Base-by-base conservation (phyloP, 2,113 vertebrate species). In the Aptenodytes forsteri region DNA sequence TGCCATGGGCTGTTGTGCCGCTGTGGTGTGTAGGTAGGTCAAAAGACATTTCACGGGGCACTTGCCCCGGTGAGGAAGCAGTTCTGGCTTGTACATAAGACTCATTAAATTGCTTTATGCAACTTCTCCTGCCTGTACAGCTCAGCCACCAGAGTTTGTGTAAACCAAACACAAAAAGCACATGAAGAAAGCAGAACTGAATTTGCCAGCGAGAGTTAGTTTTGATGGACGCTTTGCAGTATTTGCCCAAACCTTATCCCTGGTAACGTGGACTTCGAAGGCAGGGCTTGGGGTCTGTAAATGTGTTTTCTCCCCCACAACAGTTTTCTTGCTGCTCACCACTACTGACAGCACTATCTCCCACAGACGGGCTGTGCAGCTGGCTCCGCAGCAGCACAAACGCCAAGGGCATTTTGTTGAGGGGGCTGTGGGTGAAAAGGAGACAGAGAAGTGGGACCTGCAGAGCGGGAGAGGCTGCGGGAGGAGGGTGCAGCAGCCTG, bases 331-430 rank as follows among this genome's bases (percentile, higher is more conserved):
- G 44, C 62, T 76, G 47, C 52, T 71, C 38, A 16, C 21, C 1
- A 1, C 52, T 36, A 10, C 3, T 0, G 10, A 13, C 38, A 55
- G 32, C 47, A 9, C 23, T 40, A 2, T 38, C 59, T 46, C 65
- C 75, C 5, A 2, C 26, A 36, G 26, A 10, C 12, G 0, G 4
- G 52, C 52, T 11, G 65, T 1, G 34, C 32, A 7, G 64, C 42
- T 2, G 4, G 22, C 12, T 23, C 2, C 1, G 10, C 9, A 12
- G 47, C 54, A n/a, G 69, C 44, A 7, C 44, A 1, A 5, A 8
- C 0, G 4, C 42, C 3, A 8, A n/a, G 9, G 50, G 52, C 0
- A 4, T 4, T 34, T 6, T 47, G 26, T 38, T 38, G 65, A 46
- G 59, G 54, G 42, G 46, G 21, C 87, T 70, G 44, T 4, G 56